These are phyloP conservation scores for Florisuga fusca DNA, from an alignment of 2,797 vertebrate species.

Conservation along the genomic window DNA sequence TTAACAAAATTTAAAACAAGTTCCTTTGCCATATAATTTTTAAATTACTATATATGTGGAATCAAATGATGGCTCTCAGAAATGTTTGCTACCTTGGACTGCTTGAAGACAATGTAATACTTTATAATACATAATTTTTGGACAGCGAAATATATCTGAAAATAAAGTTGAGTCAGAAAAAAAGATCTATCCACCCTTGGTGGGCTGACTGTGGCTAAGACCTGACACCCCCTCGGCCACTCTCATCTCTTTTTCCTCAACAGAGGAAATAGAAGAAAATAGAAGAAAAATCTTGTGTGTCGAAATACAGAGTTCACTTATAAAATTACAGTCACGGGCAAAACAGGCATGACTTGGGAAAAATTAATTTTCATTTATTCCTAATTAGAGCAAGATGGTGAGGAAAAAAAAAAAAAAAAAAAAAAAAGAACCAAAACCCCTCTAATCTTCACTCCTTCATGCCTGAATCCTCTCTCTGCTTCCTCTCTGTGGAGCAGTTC, in stretches of 20 bases:
- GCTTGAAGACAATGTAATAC: not conserved
- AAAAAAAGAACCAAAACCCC: too few relatives aligned
- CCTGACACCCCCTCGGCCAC: fast-evolving
- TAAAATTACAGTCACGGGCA: fast-evolving
- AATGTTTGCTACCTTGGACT: not conserved
- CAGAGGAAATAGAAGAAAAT: not conserved
- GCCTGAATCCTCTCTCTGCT: too few relatives aligned
- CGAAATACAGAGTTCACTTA: not conserved
- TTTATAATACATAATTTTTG: not conserved
- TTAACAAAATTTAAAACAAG: not conserved
- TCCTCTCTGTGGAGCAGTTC: fast-evolving
- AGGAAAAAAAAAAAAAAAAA: not conserved
- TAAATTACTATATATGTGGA: not conserved
- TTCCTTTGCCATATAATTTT: not conserved
- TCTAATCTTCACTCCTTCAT: too few relatives aligned
- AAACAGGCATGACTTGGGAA: not conserved
- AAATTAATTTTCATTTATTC: not conserved
- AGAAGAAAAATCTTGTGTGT: not conserved
- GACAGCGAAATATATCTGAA: not conserved
- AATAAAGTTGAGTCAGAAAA: not conserved
- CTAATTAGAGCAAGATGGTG: not conserved
- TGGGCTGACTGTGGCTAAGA: not conserved
- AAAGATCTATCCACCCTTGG: not conserved
- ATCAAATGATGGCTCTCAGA: not conserved
- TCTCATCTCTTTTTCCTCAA: not conserved